phyloP scores from a whole-genome alignment of 2,888 invertebrate species.

The Myathropa florea region DNA sequence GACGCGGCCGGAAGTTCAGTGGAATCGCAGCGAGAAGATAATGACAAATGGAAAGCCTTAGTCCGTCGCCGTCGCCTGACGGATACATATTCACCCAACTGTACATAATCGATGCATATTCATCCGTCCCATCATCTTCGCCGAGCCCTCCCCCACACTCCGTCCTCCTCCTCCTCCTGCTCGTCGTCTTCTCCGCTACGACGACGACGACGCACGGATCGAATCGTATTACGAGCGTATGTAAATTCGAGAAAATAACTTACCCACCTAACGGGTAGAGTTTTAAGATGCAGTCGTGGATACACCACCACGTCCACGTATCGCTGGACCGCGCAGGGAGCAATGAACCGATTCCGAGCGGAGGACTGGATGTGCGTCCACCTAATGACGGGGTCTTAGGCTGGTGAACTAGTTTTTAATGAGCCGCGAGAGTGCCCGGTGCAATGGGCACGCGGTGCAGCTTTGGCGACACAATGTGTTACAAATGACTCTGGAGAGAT shows the following conservation, averaged over 20 bases:
- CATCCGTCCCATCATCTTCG: not conserved
- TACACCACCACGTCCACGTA: not conserved
- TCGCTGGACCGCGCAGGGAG: slow-evolving; percentile 10
- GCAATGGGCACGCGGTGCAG: not conserved
- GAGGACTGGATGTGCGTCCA: not conserved
- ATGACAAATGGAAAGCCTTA: slow-evolving; percentile 28
- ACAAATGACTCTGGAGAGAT: slow-evolving; percentile 12
- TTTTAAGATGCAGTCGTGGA: slow-evolving; percentile 22
- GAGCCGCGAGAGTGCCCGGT: not conserved
- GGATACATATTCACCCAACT: slow-evolving; percentile 11
- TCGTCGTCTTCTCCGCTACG: too few relatives aligned
- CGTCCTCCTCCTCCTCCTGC: not conserved
- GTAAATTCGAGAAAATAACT: slow-evolving; percentile 32
- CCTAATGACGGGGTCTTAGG: slow-evolving; percentile 6
- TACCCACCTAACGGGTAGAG: slow-evolving; percentile 25
- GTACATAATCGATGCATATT: slow-evolving; percentile 46
- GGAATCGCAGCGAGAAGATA: slow-evolving; percentile 30
- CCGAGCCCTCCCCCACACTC: not conserved
- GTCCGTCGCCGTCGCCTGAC: too few relatives aligned
- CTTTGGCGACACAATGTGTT: slow-evolving; percentile 6
- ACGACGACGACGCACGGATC: not conserved
- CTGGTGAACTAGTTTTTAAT: slow-evolving; percentile 34
- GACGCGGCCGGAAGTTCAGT: slow-evolving; percentile 32
- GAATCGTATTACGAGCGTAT: slow-evolving; percentile 25
- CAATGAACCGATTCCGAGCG: slow-evolving; percentile 48